Evolutionary conservation across 2,888 invertebrate species (phyloP), one percentile per base, ranked within the genome.

Genomic region (Macrophya annulata): DNA sequence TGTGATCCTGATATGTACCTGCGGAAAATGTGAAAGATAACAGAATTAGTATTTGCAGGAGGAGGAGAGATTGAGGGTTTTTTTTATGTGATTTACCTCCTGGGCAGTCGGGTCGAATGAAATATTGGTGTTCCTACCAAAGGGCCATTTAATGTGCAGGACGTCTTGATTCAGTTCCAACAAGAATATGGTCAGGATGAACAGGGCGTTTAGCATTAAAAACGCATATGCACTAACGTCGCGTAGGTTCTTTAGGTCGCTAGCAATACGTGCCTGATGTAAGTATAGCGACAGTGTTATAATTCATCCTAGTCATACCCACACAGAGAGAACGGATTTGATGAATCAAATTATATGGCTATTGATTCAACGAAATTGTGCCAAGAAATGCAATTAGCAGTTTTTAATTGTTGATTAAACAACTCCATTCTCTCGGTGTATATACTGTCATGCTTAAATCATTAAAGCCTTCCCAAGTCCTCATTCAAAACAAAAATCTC

Each of bases 121-220:
- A 82, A 95, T 92, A 88, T 94, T 94, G 81, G 93, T 94, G 81
- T 93, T 93, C 43, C 93, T 91, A 59, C 94, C 94, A 17, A 94
- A 91, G 1, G 95, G 96, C 95, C 96, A 96, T 87, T 94, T 93
- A 55, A 96, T 90, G 90, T 95, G 94, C 72, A 96, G 91, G 86
- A 93, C 92, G 86, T 95, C 95, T 90, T 95, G 95, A 88, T 96
- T 95, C 72, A 96, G 93, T 91, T 96, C 96, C 89, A 96, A 94
- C 84, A 96, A 94, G 88, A 96, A 95, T 1, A 96, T 94, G 76
- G 95, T 94, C 55, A 96, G 93, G 37, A 96, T 95, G 93, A 96
- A 96, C 37, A 96, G 93, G 72, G 95, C 95, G 91, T 96, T 96
- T 82, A 96, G 92, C 95, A 96, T 96, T 89, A 96, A 95, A 92